These are phyloP conservation scores for Drymonia ruficornis DNA, from an alignment of 2,888 invertebrate species.

Conservation along the genomic window DNA sequence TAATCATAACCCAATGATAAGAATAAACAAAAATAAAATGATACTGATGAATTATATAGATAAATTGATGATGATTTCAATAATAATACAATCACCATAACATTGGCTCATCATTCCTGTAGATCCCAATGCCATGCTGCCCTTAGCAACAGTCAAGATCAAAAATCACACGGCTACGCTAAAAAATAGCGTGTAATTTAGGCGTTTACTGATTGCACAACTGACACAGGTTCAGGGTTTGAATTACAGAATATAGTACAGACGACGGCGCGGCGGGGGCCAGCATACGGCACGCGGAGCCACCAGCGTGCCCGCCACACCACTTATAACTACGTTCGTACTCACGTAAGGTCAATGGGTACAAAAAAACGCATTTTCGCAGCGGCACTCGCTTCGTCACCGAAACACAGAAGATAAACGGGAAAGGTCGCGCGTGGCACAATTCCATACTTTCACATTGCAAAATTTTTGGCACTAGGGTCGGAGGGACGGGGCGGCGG, in stretches of 20 bases:
- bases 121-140: background rate
- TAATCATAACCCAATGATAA: background rate
- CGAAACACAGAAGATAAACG: conserved; percentile 60
- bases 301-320: conserved; percentile 57
- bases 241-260: conserved; percentile 28
- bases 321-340: conserved; percentile 51
- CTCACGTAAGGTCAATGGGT: conserved; percentile 64
- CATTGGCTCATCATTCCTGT: background rate
- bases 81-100: conserved; percentile 1
- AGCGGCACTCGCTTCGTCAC: conserved; percentile 46
- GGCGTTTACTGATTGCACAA: background rate
- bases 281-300: conserved; percentile 52
- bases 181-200: background rate
- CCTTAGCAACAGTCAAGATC: background rate
- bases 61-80: background rate
- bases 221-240: conserved; percentile 10
- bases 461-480: conserved; percentile 83
- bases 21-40: too few species aligned
- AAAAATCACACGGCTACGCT: conserved; percentile 1
- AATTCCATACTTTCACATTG: conserved; percentile 83
- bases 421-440: conserved; percentile 82
- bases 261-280: conserved; percentile 28
- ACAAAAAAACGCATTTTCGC: conserved; percentile 62
- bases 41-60: too few species aligned
- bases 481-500: conserved; percentile 76